Evolutionary conservation across 2,888 invertebrate genomes (phyloP).

Genomic region (Ochropleura plecta): DNA sequence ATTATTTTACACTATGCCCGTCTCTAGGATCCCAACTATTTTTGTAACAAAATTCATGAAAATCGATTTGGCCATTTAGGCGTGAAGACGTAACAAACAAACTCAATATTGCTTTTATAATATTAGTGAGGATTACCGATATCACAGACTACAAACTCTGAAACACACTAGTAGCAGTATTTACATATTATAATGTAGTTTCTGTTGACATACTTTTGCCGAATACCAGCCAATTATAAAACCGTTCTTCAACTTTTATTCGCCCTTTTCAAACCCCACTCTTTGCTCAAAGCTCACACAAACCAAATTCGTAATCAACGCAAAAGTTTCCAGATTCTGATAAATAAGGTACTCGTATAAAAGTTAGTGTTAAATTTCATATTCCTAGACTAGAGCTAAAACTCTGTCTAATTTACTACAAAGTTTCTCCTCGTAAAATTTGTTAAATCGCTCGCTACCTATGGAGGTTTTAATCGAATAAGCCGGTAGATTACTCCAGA

Average conservation of each 20-base stretch:
- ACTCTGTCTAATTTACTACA: constrained; percentile 53
- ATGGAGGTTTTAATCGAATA: constrained; percentile 53
- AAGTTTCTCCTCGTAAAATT: constrained; percentile 63
- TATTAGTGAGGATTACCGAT: neutral
- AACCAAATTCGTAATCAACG: constrained; percentile 55
- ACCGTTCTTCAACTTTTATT: constrained; percentile 27
- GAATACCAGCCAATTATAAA: neutral
- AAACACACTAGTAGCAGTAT: neutral
- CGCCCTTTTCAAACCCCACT: neutral
- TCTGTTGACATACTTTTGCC: neutral
- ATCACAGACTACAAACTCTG: neutral
- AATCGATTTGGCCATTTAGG: too few relatives aligned
- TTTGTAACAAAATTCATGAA: too few relatives aligned
- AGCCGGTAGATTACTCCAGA: constrained; percentile 36
- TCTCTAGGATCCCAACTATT: too few relatives aligned
- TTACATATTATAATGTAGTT: too few relatives aligned
- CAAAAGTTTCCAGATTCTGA: constrained; percentile 54
- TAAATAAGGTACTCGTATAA: constrained; percentile 62
- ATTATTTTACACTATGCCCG: too few relatives aligned
- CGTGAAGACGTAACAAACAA: too few relatives aligned
- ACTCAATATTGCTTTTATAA: too few relatives aligned
- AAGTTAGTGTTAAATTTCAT: constrained; percentile 62
- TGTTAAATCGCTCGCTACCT: constrained; percentile 55
- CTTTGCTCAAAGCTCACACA: constrained; percentile 13
- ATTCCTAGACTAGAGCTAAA: constrained; percentile 52